Conservation (phyloP, 2,888 invertebrate genomes). For the Cyrtodaria siliqua region DNA sequence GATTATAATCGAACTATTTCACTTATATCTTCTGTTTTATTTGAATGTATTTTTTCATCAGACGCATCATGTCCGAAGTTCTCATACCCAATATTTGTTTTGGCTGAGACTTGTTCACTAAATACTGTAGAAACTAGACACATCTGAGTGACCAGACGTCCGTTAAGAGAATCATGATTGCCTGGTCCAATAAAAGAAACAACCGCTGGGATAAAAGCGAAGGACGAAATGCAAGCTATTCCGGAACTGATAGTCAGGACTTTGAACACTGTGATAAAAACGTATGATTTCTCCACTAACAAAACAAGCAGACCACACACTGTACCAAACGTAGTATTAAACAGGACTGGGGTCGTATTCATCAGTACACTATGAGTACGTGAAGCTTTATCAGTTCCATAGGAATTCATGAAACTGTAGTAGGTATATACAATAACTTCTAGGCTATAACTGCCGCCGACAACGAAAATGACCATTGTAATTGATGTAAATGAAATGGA, state of each 20-base stretch:
- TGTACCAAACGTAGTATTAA: constrained; percentile 37
- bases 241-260: constrained; percentile 23
- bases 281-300: constrained; percentile 39
- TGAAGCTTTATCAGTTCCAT: constrained; percentile 20
- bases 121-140: too few species aligned
- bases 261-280: constrained; percentile 36
- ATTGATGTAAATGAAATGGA: constrained; percentile 41
- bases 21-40: too few species aligned
- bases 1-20: too few species aligned
- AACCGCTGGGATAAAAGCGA: constrained; percentile 29
- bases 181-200: constrained; percentile 36
- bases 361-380: constrained; percentile 26
- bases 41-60: too few species aligned
- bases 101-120: too few species aligned
- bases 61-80: too few species aligned
- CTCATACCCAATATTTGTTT: too few species aligned
- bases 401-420: constrained; percentile 28
- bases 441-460: constrained; percentile 11
- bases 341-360: constrained; percentile 29
- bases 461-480: constrained; percentile 32
- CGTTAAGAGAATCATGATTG: not conserved
- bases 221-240: constrained; percentile 19
- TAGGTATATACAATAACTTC: constrained; percentile 38
- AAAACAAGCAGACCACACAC: constrained; percentile 40
- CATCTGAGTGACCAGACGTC: too few species aligned